phyloP scores from a whole-genome alignment of 2,113 vertebrate species.

The Centrocercus urophasianus region DNA sequence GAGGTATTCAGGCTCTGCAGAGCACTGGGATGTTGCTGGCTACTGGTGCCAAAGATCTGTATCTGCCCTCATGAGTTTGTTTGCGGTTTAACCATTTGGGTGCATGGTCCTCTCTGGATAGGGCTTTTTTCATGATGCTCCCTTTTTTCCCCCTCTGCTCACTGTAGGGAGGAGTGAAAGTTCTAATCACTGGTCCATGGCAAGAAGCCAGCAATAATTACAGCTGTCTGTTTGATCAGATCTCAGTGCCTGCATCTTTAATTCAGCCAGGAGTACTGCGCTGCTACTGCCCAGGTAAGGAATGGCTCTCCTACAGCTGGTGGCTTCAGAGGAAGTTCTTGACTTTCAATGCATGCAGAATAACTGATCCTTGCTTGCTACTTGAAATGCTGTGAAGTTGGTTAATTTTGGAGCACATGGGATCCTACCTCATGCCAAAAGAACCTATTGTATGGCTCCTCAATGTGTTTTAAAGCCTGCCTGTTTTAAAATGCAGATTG shows the following conservation, averaged over 20 bases:
- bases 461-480: background rate
- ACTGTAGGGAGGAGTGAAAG: conserved; percentile 95
- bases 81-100: background rate
- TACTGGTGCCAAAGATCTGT: background rate
- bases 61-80: background rate
- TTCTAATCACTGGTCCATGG: conserved; percentile 98
- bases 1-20: background rate
- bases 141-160: background rate
- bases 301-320: background rate
- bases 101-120: background rate
- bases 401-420: background rate
- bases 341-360: background rate
- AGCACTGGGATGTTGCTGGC: fast-evolving
- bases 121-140: background rate
- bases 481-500: background rate
- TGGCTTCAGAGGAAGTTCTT: background rate
- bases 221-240: conserved; percentile 98
- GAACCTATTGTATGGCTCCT: background rate
- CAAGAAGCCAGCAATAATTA: conserved; percentile 97
- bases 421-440: background rate
- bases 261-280: conserved; percentile 98
- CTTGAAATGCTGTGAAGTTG: background rate
- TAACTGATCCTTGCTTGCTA: background rate
- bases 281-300: conserved; percentile 97
- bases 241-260: conserved; percentile 96